Evolutionary conservation across 2,888 invertebrate genomes (phyloP).

Genomic region (Julus scandinavius): DNA sequence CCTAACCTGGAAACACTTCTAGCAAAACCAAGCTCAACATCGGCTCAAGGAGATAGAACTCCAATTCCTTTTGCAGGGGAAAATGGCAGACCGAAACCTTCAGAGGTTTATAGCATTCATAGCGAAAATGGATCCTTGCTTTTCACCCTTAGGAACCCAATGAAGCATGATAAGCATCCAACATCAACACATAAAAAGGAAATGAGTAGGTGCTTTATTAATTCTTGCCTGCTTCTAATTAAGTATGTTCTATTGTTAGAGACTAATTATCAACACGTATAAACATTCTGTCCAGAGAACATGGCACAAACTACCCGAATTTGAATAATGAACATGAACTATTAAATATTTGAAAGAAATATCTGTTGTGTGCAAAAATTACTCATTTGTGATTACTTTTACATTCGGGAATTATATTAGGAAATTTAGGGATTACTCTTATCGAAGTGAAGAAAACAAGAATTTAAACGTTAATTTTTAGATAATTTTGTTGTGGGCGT

Average conservation of each 20-base stretch:
- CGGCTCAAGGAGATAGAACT: background rate
- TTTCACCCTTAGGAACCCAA: conserved; percentile 33
- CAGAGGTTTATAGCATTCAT: background rate
- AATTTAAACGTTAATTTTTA: background rate
- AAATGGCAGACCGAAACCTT: conserved; percentile 44
- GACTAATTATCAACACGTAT: too few species aligned
- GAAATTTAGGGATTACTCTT: too few species aligned
- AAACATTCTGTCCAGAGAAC: too few species aligned
- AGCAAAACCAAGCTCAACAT: background rate
- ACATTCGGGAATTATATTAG: too few species aligned
- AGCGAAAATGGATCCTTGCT: conserved; percentile 44
- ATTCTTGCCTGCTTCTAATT: background rate
- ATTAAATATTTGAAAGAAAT: too few species aligned
- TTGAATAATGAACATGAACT: too few species aligned
- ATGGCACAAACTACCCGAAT: too few species aligned
- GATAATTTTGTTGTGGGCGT: background rate
- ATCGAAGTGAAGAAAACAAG: background rate
- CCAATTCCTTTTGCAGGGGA: conserved; percentile 49
- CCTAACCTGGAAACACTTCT: background rate
- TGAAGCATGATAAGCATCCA: background rate
- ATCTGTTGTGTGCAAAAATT: too few species aligned
- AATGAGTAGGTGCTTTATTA: conserved; percentile 8
- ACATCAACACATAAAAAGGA: background rate
- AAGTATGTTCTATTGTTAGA: too few species aligned
- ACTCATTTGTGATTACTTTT: too few species aligned